Base-by-base conservation (phyloP, 64 coral and sea anemone species). In the Montipora cactus region DNA sequence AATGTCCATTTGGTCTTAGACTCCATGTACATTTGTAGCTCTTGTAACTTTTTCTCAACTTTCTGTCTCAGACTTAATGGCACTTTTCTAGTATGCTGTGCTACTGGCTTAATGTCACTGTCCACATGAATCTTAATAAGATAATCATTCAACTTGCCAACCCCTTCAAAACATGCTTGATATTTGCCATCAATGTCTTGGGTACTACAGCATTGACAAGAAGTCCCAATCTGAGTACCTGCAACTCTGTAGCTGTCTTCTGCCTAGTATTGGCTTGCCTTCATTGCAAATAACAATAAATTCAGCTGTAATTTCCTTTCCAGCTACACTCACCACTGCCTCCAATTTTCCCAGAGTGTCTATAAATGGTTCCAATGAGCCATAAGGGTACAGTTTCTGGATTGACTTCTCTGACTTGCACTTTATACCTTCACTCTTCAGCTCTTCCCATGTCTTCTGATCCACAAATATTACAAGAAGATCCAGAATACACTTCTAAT, bases 311-410 rank as follows among this genome's bases (percentile, higher is more conserved):
- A 37, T n/a, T 10, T 91, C 15, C 22, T 53, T 80, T 49, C 77
- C 78, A 47, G 79, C 7, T 74, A 73, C 62, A 11, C 49, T 85
- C n/a, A 83, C 46, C 15, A 13, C 5, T 75, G 87, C 47, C 61
- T 87, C 45, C 7, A 89, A 89, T 13, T 81, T 90, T 77, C 69
- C 87, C 87, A 62, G 81, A 28, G 28, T 45, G 48, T 83, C 14
- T 5, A 28, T 28, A 28, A 94, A 69, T 49, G 93, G 87, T 89
- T 94, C 69, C 77, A 23, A 67, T 11, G 23, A 77, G 7, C 93
- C 93, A 83, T 94, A 90, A 16, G 87, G 37, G 19, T 68, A 94
- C 93, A 94, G 44, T 79, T 94, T 94, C 72, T 84, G 89, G 37
- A 76, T 49, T 25, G 48, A 81, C 64, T 87, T 95, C 28, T 59